These are phyloP conservation scores for Pygmarrhopalites habei DNA, from an alignment of 1,140 invertebrate genomes.

Conservation along the genomic window DNA sequence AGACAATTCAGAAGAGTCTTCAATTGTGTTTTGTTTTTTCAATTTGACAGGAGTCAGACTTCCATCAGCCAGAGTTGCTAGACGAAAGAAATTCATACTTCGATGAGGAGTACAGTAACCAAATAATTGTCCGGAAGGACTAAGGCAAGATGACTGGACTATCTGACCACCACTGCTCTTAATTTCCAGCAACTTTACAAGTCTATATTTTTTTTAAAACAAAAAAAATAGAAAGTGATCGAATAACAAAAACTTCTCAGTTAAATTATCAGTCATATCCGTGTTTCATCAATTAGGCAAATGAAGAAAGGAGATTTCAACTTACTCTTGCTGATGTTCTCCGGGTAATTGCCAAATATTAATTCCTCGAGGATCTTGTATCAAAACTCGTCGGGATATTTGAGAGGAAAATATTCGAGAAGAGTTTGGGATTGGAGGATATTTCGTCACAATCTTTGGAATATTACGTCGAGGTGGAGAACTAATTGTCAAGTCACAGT, in stretches of 20 bases:
- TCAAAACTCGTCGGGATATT: slow-evolving; percentile 6
- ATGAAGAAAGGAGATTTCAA: background rate
- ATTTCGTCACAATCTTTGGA: slow-evolving; percentile 29
- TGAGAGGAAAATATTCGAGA: slow-evolving; percentile 3
- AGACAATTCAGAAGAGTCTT: background rate
- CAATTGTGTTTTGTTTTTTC: background rate
- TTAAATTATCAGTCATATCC: too few relatives aligned
- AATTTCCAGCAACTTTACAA: slow-evolving; percentile 30
- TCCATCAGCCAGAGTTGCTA: slow-evolving; percentile 2
- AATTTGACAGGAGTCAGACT: background rate
- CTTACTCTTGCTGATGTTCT: slow-evolving; percentile 34
- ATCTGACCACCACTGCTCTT: slow-evolving; percentile 1
- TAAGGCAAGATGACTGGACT: slow-evolving; percentile 27
- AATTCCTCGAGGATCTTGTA: slow-evolving; percentile 17
- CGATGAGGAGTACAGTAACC: slow-evolving; percentile 20
- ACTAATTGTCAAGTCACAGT: slow-evolving; percentile 33
- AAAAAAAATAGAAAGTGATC: too few relatives aligned
- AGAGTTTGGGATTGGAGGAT: slow-evolving; percentile 27
- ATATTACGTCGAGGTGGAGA: slow-evolving; percentile 19
- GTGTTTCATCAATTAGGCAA: too few relatives aligned
- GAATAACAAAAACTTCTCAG: too few relatives aligned
- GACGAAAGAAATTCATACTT: slow-evolving; percentile 14
- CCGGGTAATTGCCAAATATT: slow-evolving; percentile 33
- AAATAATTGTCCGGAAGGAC: slow-evolving; percentile 20
- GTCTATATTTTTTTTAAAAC: slow-evolving; percentile 12